phyloP scores from a whole-genome alignment of 2,113 vertebrate species.

The Brachionichthys hirsutus region DNA sequence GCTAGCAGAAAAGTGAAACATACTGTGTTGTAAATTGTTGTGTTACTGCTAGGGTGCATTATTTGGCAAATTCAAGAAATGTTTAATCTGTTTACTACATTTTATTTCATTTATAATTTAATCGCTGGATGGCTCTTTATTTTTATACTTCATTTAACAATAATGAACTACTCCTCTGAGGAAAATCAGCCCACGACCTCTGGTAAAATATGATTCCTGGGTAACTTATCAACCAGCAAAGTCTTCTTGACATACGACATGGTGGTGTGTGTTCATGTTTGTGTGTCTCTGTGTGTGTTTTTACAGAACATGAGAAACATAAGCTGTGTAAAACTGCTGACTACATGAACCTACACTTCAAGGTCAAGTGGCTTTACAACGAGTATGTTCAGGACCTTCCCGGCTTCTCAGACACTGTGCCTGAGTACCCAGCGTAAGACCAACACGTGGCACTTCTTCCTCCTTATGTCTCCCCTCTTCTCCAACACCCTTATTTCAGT shows the following conservation, averaged over 20 bases:
- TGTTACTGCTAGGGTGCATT: too few relatives aligned
- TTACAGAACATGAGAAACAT: constrained; percentile 90
- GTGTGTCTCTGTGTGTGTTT: neutral
- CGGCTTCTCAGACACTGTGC: constrained; percentile 80
- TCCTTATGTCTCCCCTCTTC: neutral
- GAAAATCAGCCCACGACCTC: too few relatives aligned
- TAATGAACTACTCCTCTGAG: too few relatives aligned
- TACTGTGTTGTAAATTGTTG: too few relatives aligned
- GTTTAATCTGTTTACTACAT: too few relatives aligned
- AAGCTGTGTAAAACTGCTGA: constrained; percentile 91
- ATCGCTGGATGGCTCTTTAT: too few relatives aligned
- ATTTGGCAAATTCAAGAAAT: too few relatives aligned
- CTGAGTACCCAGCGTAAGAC: constrained; percentile 92
- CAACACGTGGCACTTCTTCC: neutral
- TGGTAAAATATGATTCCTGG: neutral
- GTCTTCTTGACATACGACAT: neutral
- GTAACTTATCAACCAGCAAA: too few relatives aligned
- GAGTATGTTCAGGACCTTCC: constrained; percentile 90
- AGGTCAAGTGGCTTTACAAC: constrained; percentile 97
- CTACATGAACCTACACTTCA: constrained; percentile 99
- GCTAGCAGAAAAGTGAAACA: too few relatives aligned
- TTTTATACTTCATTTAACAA: too few relatives aligned
- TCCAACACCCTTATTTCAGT: neutral
- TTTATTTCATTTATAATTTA: too few relatives aligned
- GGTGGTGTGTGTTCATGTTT: neutral